These are phyloP conservation scores for Melieria crassipennis DNA, from an alignment of 2,888 invertebrate genomes.

Conservation along the genomic window DNA sequence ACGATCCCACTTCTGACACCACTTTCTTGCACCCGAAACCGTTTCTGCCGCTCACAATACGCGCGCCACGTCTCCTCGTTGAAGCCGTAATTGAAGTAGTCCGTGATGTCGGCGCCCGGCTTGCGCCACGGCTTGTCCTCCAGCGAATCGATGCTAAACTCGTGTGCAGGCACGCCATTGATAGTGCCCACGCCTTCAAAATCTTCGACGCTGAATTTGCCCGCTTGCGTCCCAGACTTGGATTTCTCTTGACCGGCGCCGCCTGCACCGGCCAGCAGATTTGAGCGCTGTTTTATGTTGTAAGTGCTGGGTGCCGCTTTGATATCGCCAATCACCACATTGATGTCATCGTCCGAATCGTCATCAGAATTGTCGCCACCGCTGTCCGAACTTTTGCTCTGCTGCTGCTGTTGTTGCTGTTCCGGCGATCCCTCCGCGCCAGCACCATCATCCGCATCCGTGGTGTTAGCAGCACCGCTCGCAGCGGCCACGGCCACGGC, in stretches of 20 bases:
- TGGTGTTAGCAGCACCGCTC: constrained; percentile 50
- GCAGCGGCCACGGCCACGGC: constrained; percentile 44
- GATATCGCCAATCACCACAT: constrained; percentile 92
- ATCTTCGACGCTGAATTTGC: constrained; percentile 88
- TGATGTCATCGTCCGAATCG: constrained; percentile 82
- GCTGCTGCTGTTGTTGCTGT: neutral
- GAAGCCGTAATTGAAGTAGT: constrained; percentile 88
- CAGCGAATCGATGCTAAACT: constrained; percentile 92
- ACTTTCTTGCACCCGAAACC: constrained; percentile 84
- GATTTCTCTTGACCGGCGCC: constrained; percentile 66
- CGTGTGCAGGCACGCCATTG: constrained; percentile 91
- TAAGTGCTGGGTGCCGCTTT: constrained; percentile 78
- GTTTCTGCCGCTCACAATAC: constrained; percentile 93
- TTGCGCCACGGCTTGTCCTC: constrained; percentile 99
- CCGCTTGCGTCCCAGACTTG: constrained; percentile 70
- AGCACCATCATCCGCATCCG: constrained; percentile 42
- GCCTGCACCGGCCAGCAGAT: constrained; percentile 63
- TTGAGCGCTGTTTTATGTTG: constrained; percentile 75
- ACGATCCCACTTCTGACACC: too few species aligned
- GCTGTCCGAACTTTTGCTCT: constrained; percentile 36
- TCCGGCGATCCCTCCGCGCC: constrained; percentile 25
- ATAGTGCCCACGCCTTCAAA: constrained; percentile 92
- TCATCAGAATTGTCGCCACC: constrained; percentile 59
- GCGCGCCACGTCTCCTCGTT: constrained; percentile 99
- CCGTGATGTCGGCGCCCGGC: constrained; percentile 98